phyloP scores from a whole-genome alignment of 1,140 invertebrate species.

The Drosophila tani region DNA sequence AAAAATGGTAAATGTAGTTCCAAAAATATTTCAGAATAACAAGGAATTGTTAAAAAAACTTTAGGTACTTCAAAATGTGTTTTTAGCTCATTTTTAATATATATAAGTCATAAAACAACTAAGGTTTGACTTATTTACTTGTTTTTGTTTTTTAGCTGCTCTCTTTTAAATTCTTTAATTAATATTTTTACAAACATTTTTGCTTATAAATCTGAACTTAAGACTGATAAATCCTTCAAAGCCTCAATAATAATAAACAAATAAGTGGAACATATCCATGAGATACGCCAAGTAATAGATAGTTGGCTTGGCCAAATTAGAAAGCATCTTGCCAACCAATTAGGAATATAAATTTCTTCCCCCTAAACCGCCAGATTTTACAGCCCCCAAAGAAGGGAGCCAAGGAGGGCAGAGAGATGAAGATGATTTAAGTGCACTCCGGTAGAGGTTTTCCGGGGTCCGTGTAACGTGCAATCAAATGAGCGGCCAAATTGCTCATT shows the following conservation, averaged over 20 bases:
- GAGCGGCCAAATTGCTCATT: slow-evolving; percentile 53
- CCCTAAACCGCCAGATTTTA: slow-evolving; percentile 10
- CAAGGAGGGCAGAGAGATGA: background rate
- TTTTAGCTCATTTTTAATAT: background rate
- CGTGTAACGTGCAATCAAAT: slow-evolving; percentile 58
- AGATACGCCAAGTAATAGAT: background rate
- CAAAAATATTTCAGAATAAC: background rate
- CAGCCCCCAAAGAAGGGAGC: background rate
- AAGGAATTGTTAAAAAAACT: background rate
- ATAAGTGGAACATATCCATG: background rate
- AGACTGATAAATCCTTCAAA: background rate
- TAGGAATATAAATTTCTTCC: slow-evolving; percentile 38
- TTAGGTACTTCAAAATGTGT: background rate
- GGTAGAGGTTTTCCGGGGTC: slow-evolving; percentile 7
- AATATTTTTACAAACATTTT: no score
- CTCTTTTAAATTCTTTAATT: no score
- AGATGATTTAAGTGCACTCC: slow-evolving; percentile 35
- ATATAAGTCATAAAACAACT: background rate
- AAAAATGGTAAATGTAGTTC: slow-evolving; percentile 8
- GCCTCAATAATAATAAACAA: background rate
- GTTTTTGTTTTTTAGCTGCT: no score
- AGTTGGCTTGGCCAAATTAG: slow-evolving; percentile 16
- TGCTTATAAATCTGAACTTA: no score
- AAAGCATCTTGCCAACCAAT: slow-evolving; percentile 21
- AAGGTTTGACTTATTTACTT: no score